Conservation (phyloP, 2,888 invertebrate species). For the Prosopocoilus inquinatus region DNA sequence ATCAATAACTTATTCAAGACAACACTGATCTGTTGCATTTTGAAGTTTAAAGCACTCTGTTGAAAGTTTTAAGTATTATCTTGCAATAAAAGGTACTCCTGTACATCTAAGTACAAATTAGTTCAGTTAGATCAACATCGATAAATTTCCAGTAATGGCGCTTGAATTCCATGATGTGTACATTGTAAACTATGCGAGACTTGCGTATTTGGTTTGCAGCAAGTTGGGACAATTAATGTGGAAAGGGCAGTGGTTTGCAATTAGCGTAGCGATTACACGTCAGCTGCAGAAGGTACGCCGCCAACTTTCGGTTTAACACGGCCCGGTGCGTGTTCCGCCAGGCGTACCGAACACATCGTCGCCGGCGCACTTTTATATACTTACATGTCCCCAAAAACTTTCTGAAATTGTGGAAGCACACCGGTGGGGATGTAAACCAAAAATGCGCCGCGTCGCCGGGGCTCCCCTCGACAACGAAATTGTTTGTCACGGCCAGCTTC, state of each 20-base stretch:
- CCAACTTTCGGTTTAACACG: slow-evolving; percentile 2
- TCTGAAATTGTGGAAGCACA: neutral
- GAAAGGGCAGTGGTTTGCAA: slow-evolving; percentile 27
- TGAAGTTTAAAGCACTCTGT: too few relatives aligned
- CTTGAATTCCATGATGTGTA: slow-evolving; percentile 1
- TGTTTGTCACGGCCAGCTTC: too few relatives aligned
- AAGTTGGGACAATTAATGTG: slow-evolving; percentile 26
- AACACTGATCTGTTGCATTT: too few relatives aligned
- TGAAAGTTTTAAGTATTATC: too few relatives aligned
- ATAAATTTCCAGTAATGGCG: slow-evolving; percentile 1
- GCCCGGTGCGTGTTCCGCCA: neutral
- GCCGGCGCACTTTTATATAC: neutral
- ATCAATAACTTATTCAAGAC: too few relatives aligned
- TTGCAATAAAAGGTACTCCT: too few relatives aligned
- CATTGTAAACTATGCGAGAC: slow-evolving; percentile 5
- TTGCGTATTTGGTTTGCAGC: slow-evolving; percentile 6
- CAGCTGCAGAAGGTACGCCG: slow-evolving; percentile 29
- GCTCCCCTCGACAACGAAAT: too few relatives aligned
- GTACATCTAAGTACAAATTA: neutral
- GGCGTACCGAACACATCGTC: neutral
- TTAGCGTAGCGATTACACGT: slow-evolving; percentile 33
- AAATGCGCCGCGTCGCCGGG: too few relatives aligned
- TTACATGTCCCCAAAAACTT: neutral
- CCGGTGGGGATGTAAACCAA: neutral
- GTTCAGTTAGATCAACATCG: slow-evolving; percentile 1